Evolutionary conservation across 2,797 vertebrate genomes (phyloP), one percentile per base, ranked within the genome.

Genomic region (Pyrocephalus nanus): DNA sequence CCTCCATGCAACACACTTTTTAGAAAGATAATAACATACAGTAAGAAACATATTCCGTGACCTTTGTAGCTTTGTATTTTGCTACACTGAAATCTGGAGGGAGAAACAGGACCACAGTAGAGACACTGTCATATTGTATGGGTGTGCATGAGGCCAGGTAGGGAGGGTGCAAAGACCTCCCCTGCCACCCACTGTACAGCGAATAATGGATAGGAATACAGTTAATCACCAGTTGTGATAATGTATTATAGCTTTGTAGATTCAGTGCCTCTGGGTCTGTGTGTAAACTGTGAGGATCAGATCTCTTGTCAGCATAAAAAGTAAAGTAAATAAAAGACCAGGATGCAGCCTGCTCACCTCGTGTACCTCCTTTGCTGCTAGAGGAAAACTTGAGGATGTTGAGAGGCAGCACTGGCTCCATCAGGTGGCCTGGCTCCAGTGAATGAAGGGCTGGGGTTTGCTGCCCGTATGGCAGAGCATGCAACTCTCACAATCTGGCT

Each of bases 141-240:
- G 32, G 5, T 29, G 5, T 8, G 8, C 0, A 0, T 79, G 26
- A 27, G 82, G 10, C 6, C 23, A 42, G n/a, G 20, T 8, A 38
- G 32, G 21, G 60, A 81, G n/a, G 8, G 6, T n/a, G 45, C 47
- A 48, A 67, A 30, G 42, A 61, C 4, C 9, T 7, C 9, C 4
- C 40, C 14, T 14, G 13, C 9, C 19, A 18, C 42, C 23, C 15
- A 8, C 9, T 73, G 40, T 14, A 11, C 0, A 2, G 21, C n/a
- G 67, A 8, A 62, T 75, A 58, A 55, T 21, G 36, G 42, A 15
- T 43, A 76, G 64, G 85, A 78, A 58, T 25, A n/a, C 12, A 45
- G 17, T 20, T 42, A 32, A 21, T 75, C 30, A 85, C 6, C 26
- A 13, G 11, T 12, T 89, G 23, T 32, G 54, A 34, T 36, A 60